phyloP scores from a whole-genome alignment of 2,888 invertebrate species.

The Callyntrura sp. region DNA sequence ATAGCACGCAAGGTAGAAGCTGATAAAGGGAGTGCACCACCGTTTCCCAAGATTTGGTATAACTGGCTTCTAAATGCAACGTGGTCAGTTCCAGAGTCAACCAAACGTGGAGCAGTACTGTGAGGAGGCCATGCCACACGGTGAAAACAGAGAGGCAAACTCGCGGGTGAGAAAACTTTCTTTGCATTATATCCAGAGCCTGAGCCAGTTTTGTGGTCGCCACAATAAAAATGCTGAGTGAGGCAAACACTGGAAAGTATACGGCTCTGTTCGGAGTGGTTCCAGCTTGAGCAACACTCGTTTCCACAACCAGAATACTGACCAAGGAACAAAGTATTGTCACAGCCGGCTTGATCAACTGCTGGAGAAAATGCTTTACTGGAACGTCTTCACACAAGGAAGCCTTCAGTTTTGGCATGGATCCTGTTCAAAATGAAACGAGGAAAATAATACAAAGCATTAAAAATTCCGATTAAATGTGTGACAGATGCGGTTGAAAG shows the following conservation, averaged over 20 bases:
- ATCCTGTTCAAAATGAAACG: conserved; percentile 61
- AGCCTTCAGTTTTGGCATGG: conserved; percentile 77
- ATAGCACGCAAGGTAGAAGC: conserved; percentile 78
- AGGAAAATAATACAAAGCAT: conserved; percentile 3
- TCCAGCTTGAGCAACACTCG: conserved; percentile 5
- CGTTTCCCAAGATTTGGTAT: conserved; percentile 43
- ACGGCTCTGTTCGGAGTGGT: conserved; percentile 55
- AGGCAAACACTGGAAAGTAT: conserved; percentile 63
- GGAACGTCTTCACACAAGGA: conserved; percentile 82
- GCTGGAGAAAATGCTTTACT: conserved; percentile 77
- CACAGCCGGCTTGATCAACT: conserved; percentile 77
- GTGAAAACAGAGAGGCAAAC: conserved; percentile 56
- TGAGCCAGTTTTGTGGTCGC: conserved; percentile 63
- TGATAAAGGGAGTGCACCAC: conserved; percentile 77
- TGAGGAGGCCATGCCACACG: conserved; percentile 75
- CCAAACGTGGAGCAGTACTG: conserved; percentile 81
- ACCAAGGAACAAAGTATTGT: conserved; percentile 66
- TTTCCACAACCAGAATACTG: conserved; percentile 62
- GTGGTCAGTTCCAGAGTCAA: conserved; percentile 72
- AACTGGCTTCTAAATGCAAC: conserved; percentile 61
- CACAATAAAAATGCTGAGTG: conserved; percentile 61
- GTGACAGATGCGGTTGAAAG: background rate
- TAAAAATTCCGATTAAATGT: background rate
- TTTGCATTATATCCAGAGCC: conserved; percentile 45
- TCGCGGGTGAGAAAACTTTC: conserved; percentile 30